Evolutionary conservation across 2,113 vertebrate species (phyloP).

Genomic region (Neopipo cinnamomea): DNA sequence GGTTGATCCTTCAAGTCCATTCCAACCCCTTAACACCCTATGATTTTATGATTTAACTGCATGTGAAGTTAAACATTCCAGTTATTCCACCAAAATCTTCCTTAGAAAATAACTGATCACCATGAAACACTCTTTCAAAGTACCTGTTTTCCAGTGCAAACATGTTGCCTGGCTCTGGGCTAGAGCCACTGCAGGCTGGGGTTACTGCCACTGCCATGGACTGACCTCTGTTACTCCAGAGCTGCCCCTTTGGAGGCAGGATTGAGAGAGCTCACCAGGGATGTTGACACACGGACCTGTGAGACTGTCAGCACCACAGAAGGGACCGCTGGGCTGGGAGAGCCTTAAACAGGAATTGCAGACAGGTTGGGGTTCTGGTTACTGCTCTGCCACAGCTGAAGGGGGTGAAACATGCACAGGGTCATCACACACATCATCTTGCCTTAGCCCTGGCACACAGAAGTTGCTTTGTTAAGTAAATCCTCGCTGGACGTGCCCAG

Average conservation of each 20-base stretch:
- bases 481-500: background rate
- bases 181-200: background rate
- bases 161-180: background rate
- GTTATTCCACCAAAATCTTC: background rate
- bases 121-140: background rate
- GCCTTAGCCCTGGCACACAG: background rate
- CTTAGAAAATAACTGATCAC: background rate
- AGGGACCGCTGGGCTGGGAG: background rate
- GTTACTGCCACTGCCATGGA: background rate
- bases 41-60: background rate
- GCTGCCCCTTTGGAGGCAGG: background rate
- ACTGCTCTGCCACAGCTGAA: background rate
- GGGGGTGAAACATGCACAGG: background rate
- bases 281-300: accelerated
- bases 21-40: background rate
- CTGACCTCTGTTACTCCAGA: background rate
- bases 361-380: background rate
- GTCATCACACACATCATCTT: background rate
- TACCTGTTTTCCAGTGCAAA: background rate
- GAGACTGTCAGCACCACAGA: background rate
- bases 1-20: background rate
- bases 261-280: background rate
- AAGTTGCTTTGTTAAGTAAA: background rate
- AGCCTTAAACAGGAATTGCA: background rate
- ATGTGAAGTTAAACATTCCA: background rate